These are phyloP conservation scores for Ranitomeya variabilis DNA, from an alignment of 2,113 vertebrate genomes.

Conservation along the genomic window DNA sequence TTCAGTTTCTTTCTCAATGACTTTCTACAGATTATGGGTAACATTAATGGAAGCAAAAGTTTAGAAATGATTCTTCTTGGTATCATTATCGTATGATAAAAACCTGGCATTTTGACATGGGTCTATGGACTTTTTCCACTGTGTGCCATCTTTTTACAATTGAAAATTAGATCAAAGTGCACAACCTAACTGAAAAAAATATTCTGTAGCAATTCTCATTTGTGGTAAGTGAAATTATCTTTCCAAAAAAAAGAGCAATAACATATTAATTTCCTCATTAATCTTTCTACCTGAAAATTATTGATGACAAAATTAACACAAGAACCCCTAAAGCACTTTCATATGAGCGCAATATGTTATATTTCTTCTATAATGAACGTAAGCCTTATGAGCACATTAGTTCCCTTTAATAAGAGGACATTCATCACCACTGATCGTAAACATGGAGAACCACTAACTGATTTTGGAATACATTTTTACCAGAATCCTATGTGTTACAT, in stretches of 20 bases:
- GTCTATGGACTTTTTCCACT: too few species aligned
- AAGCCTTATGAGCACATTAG: constrained; percentile 9
- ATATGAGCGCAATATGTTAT: constrained; percentile 38
- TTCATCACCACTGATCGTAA: background rate
- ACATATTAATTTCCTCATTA: constrained; percentile 43
- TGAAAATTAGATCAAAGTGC: too few species aligned
- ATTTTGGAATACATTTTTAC: background rate
- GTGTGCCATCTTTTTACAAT: too few species aligned
- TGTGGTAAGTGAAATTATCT: background rate
- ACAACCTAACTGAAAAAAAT: background rate
- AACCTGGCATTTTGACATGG: too few species aligned
- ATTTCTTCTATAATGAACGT: constrained; percentile 20
- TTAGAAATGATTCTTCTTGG: too few species aligned
- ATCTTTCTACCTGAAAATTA: constrained; percentile 53
- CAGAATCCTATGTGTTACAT: background rate
- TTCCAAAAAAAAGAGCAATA: constrained; percentile 19
- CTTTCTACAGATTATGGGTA: too few species aligned
- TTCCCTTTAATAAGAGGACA: constrained; percentile 31
- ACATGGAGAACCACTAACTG: background rate
- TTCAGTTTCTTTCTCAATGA: too few species aligned
- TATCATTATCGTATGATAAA: too few species aligned
- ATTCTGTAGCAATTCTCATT: background rate
- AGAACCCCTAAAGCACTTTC: constrained; percentile 24
- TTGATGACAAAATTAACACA: constrained; percentile 41
- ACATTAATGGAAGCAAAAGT: too few species aligned